A percentile compares a stretch with the other conserved stretches of the same genome.
phyloP scores from a whole-genome alignment of 2,797 vertebrate species.

The Propithecus deckenii region DNA sequence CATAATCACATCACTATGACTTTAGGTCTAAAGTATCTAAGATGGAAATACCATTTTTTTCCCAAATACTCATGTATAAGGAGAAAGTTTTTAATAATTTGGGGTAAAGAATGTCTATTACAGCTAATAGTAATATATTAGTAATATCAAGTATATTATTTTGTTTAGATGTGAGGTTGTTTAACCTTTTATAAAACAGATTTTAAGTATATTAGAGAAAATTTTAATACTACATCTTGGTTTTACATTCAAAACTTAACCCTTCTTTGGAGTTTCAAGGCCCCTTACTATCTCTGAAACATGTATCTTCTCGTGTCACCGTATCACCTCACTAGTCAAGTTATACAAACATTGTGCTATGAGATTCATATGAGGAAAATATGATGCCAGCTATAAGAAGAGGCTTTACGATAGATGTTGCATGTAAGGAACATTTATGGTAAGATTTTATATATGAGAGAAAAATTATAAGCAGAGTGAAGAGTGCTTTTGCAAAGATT shows the following conservation, averaged over 20 bases:
- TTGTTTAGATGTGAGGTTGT: background rate
- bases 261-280: background rate
- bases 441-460: slow-evolving; percentile 23
- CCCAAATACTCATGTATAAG: slow-evolving; percentile 21
- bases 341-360: background rate
- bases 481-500: slow-evolving; percentile 17
- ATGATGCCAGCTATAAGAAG: background rate
- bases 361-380: background rate
- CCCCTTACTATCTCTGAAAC: slow-evolving; percentile 47
- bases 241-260: slow-evolving; percentile 51
- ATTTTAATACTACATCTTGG: slow-evolving; percentile 10
- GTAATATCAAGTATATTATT: background rate
- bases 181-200: background rate
- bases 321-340: background rate
- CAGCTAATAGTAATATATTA: background rate
- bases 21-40: background rate
- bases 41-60: background rate
- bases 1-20: background rate
- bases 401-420: background rate
- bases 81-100: slow-evolving; percentile 43
- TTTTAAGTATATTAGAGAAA: slow-evolving; percentile 36
- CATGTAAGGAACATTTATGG: background rate
- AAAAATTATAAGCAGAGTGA: background rate
- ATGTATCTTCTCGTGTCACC: background rate
- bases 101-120: background rate